Base-by-base conservation (phyloP, 2,113 vertebrate species). In the Ramphastos sulfuratus region DNA sequence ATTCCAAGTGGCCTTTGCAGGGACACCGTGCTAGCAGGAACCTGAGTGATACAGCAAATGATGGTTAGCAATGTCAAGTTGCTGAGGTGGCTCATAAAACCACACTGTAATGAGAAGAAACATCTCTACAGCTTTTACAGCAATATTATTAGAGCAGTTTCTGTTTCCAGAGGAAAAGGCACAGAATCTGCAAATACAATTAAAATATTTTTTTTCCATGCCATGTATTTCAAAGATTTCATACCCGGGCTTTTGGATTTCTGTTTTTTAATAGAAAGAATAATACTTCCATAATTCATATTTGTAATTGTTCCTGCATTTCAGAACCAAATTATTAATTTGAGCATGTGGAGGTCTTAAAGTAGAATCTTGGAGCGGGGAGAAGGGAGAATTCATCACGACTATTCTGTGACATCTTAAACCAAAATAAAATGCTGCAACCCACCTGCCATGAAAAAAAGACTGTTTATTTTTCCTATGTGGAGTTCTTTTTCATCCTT, bases 291-390 rank as follows among this genome's bases (percentile, higher is more conserved):
- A 92, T 96, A 98, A 96, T 83, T 97, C 87, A 82, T 72, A 92
- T 97, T 98, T 98, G 97, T 97, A 98, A 95, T 94, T 75, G 82
- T 97, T 98, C 97, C 97, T 98, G 89, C 97, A 63, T 96, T 97
- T 97, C 92, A 48, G 85, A 97, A 97, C 80, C 80, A 97, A 96
- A 97, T 97, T 98, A 98, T 97, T 98, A 97, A 97, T 96, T 82
- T 97, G 97, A 98, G 94, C 97, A 98, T 98, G 98, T 97, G 97
- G 97, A 98, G 95, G 95, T 97, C 97, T 97, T 98, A 97, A 98
- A 97, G 97, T 97, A 97, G 96, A 98, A 97, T 91, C 96, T 97
- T 97, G 93, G 88, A 90, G 92, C 70, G 85, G 31, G 20, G 37
- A 6, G 10, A 13, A 15, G 25, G 27, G 42, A 42, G 27, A 85